Evolutionary conservation across 1,140 invertebrate genomes (phyloP).

Genomic region (Sitobion miscanthi): DNA sequence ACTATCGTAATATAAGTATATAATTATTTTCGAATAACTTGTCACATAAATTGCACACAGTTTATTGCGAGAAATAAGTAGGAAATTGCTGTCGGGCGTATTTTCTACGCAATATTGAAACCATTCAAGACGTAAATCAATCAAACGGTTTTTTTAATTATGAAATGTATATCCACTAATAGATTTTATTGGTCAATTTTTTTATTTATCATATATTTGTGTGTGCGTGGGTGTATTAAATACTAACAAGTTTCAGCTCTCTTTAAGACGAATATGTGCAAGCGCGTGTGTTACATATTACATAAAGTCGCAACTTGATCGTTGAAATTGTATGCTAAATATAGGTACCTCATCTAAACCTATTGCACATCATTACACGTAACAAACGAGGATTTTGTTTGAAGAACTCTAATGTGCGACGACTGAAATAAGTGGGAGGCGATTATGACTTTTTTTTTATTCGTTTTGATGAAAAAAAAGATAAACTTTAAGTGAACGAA

Average conservation of each 20-base stretch:
- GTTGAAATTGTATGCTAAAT: constrained; percentile 5
- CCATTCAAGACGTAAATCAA: constrained; percentile 12
- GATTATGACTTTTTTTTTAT: not conserved
- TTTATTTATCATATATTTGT: not conserved
- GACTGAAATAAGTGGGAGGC: not conserved
- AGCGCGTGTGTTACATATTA: not conserved
- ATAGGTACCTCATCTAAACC: not conserved
- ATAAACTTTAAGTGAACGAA: not conserved
- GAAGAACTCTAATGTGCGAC: not conserved
- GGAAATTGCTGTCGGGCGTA: not conserved
- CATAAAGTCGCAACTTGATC: not conserved
- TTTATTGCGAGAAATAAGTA: not conserved
- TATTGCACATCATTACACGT: not conserved
- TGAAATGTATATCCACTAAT: not conserved
- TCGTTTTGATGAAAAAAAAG: not conserved
- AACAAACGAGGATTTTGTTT: not conserved
- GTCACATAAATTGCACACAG: constrained; percentile 11
- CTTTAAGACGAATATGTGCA: not conserved
- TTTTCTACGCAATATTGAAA: not conserved
- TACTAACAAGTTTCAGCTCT: not conserved
- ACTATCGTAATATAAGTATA: not conserved
- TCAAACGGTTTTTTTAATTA: constrained; percentile 20
- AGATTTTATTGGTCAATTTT: not conserved
- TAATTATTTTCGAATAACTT: not conserved
- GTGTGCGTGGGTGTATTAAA: not conserved